Evolutionary conservation across 2,888 invertebrate genomes (phyloP), one percentile per base, ranked within the genome.

Genomic region (Hemistola chrysoprasaria): DNA sequence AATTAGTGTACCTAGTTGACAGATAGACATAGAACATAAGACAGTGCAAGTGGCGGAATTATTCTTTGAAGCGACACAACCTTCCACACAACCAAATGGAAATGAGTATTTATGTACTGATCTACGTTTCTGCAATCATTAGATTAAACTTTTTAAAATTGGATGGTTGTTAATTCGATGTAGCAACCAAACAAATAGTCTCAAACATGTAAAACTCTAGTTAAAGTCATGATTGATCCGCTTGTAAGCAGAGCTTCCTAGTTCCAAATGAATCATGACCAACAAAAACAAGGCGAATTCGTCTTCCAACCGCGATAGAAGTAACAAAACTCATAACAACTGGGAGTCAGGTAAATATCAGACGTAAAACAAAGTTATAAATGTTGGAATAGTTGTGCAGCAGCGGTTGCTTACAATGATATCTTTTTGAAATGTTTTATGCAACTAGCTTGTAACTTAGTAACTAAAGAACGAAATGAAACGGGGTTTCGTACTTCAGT

Each of bases 281-380:
- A 33, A 34, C 38, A 44, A 38, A 40, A 44, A 44, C 43, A 44
- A 38, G 34, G 38, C 38, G 8, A 34, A 44, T 44, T 44, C 38
- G 27, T 44, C 43, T 44, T 44, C 33, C 38, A n/a, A 44, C 43
- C 43, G 29, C 32, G 33, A 37, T 30, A 26, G 35, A 36, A 43
- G 43, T 38, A 44, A 39, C 43, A 34, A 44, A 44, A 44, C 43
- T 44, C 43, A 30, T 44, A 44, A 40, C 35, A 40, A 44, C 35
- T 39, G 25, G 34, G 30, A 47, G 40, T 29, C 45, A 51, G 51
- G 53, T 51, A 35, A 46, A 48, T 47, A 46, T 46, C 33, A 25
- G 21, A 34, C 37, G 22, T 31, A 51, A 51, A 49, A 43, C 51
- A 45, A 49, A 51, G 47, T 51, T 54, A 51, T 45, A 49, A 54